These are phyloP conservation scores for Lepidurus couesii DNA, from an alignment of 1,140 invertebrate genomes.

Conservation along the genomic window DNA sequence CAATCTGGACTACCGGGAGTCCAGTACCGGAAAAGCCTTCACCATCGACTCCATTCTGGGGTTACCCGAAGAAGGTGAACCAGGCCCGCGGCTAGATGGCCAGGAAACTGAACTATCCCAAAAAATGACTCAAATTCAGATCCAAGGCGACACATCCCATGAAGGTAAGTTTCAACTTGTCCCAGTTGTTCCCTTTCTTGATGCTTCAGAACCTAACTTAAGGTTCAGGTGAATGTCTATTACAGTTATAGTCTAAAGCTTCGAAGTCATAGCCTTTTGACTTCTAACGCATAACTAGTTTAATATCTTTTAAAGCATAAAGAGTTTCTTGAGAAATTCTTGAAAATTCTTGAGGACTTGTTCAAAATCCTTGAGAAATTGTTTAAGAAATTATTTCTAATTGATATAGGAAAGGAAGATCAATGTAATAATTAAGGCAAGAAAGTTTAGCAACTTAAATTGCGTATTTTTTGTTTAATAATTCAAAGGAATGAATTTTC, in stretches of 20 bases:
- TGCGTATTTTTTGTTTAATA: background rate
- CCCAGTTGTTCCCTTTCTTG: background rate
- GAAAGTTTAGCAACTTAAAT: background rate
- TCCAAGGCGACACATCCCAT: background rate
- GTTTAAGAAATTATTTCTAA: background rate
- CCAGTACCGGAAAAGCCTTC: conserved; percentile 54
- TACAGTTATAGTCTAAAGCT: no score
- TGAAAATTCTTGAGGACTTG: no score
- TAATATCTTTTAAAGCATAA: no score
- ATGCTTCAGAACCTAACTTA: no score
- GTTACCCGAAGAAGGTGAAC: conserved; percentile 40
- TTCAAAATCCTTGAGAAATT: no score
- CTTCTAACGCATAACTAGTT: no score
- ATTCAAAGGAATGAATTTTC: background rate
- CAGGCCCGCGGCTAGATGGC: background rate
- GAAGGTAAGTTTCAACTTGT: background rate
- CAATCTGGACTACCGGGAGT: conserved; percentile 6
- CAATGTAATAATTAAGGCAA: background rate
- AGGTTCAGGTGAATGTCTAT: no score
- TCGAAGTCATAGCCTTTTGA: no score
- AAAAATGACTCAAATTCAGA: background rate
- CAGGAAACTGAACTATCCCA: background rate
- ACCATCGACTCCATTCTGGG: conserved; percentile 76
- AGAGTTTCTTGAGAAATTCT: no score
- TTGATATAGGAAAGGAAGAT: background rate